Conservation (phyloP, 2,888 invertebrate species). For the Ellobium chinense region DNA sequence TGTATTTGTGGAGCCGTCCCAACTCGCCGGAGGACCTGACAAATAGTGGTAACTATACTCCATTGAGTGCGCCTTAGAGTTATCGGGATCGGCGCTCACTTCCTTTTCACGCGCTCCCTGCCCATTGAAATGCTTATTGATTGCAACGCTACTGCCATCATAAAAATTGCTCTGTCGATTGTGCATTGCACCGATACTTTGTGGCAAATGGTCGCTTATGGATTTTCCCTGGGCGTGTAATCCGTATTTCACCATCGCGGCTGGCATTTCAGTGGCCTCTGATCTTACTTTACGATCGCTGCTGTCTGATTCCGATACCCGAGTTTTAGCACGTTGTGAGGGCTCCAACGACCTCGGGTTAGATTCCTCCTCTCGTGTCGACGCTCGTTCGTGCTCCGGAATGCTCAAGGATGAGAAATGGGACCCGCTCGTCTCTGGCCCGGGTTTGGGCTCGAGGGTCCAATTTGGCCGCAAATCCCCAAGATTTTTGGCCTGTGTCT, state of each 20-base stretch:
- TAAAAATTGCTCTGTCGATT: slow-evolving; percentile 30
- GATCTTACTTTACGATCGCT: slow-evolving; percentile 25
- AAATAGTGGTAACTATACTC: neutral
- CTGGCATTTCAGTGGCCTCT: neutral
- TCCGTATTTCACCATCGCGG: neutral
- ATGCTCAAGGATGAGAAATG: neutral
- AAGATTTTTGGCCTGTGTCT: neutral
- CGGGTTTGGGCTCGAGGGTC: neutral
- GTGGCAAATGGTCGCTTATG: slow-evolving; percentile 8
- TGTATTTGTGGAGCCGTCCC: slow-evolving; percentile 5
- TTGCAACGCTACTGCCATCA: slow-evolving; percentile 1
- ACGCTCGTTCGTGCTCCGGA: neutral
- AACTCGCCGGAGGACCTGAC: neutral
- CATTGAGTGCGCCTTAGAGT: neutral
- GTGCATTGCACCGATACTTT: slow-evolving; percentile 6
- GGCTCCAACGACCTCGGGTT: neutral
- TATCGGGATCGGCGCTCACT: neutral
- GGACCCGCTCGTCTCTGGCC: neutral
- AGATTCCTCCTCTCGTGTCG: neutral
- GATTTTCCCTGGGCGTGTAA: slow-evolving; percentile 26
- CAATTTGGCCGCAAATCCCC: slow-evolving; percentile 7
- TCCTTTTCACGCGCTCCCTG: slow-evolving; percentile 24
- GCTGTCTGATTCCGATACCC: neutral
- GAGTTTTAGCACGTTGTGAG: neutral
- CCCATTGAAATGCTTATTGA: slow-evolving; percentile 36